Base-by-base conservation (phyloP, 2,113 vertebrate species). In the Melanostigma gelatinosum region DNA sequence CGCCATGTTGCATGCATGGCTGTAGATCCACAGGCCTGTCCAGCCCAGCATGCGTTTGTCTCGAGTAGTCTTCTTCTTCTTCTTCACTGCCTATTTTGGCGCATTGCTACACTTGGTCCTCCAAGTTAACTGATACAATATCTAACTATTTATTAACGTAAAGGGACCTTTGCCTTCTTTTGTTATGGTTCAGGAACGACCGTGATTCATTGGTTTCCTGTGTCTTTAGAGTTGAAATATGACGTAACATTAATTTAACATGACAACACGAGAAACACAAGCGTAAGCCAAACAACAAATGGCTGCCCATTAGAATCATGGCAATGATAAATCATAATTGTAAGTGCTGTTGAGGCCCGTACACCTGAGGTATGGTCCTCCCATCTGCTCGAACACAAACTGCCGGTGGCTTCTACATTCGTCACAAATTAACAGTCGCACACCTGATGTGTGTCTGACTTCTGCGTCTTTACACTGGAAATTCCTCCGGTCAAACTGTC, bases 211-310 rank as follows among this genome's bases (percentile, higher is more conserved):
- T 72, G 6, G 20, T 79, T 48, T 46, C 36, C 20, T 20, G 5
- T 13, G 13, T n/a, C 16, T 78, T 27, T 16, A 15, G 10, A 44
- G 32, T 34, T 61, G 32, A 82, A 79, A 76, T 61, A 50, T 32
- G 70, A 64, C 15, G 65, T 32, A 18, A 44, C 29, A 9, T 42
- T 69, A 61, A 54, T 58, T 18, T 27, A 38, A 74, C 24, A 36
- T 18, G 20, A 46, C 68, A 73, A 16, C 63, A 48, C 48, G 38
- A 44, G 55, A 65, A 69, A 63, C 61, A 62, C 11, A 7, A 68
- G 79, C 57, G 57, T 86, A 76, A 84, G 73, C 22, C 22, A 46
- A 60, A 68, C 57, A 71, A 73, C 40, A 80, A 83, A 78, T 63
- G 22, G 36, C 48, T 24, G 34, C 57, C 75, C 61, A 73, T 77